Evolutionary conservation across 1,140 invertebrate genomes (phyloP).

Genomic region (Calliopsis andreniformis): DNA sequence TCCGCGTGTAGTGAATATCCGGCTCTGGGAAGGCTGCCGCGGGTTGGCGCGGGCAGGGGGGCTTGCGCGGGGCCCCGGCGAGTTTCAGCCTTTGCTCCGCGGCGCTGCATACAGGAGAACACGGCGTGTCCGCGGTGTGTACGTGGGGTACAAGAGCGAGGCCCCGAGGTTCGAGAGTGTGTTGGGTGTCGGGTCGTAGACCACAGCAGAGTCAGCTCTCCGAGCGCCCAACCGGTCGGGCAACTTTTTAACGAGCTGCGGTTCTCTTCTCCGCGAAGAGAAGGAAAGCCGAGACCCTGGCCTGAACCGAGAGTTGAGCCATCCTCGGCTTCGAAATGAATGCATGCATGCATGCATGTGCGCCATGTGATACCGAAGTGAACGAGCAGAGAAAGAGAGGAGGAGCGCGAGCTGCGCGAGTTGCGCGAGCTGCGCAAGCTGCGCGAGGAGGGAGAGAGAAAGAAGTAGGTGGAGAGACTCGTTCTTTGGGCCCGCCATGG

Average conservation of each 20-base stretch:
- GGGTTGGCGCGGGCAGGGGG: slow-evolving; percentile 5
- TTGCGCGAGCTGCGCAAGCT: too few species aligned
- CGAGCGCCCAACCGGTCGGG: slow-evolving; percentile 79
- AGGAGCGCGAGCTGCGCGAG: slow-evolving; percentile 12
- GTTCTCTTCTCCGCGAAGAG: slow-evolving; percentile 68
- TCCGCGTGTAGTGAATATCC: slow-evolving; percentile 68
- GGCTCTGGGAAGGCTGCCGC: slow-evolving; percentile 46
- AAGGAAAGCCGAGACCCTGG: slow-evolving; percentile 70
- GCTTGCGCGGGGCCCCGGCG: slow-evolving; percentile 8
- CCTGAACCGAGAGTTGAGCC: slow-evolving; percentile 74
- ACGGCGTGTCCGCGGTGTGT: slow-evolving; percentile 43
- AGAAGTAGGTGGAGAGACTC: slow-evolving; percentile 36
- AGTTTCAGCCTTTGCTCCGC: slow-evolving; percentile 39
- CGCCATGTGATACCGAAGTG: slow-evolving; percentile 70
- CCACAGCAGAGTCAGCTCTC: slow-evolving; percentile 78
- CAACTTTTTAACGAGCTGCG: slow-evolving; percentile 82
- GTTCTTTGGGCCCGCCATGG: slow-evolving; percentile 47
- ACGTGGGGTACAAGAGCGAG: slow-evolving; percentile 35
- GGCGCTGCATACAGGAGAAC: background rate
- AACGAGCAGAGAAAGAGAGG: slow-evolving; percentile 31
- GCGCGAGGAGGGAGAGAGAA: slow-evolving; percentile 7
- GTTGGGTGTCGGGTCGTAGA: slow-evolving; percentile 80
- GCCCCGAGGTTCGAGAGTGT: slow-evolving; percentile 65
- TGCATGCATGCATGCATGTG: slow-evolving; percentile 67
- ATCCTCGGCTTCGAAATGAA: slow-evolving; percentile 68